Percentiles rank a stretch among this genome's conserved stretches.
phyloP scores from a whole-genome alignment of 2,888 invertebrate species.

The Scaptomyza caliginosa region DNA sequence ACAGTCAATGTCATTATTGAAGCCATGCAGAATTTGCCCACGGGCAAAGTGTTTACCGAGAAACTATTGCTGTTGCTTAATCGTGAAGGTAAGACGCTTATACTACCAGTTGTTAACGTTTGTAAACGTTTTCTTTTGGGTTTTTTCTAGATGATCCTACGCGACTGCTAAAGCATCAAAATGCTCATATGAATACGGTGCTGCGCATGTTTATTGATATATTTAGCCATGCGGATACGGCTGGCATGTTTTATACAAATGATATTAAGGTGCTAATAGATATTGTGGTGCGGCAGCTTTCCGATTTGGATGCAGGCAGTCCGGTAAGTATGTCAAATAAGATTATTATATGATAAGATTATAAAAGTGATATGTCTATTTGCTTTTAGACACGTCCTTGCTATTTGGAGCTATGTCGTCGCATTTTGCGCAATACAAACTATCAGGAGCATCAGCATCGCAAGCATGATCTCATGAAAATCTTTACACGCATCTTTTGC shows the following conservation, averaged over 20 bases:
- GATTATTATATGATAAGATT: too few species aligned
- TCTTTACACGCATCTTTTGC: conserved; percentile 94
- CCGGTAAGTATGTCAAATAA: conserved; percentile 85
- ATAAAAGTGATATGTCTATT: not conserved
- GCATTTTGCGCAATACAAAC: conserved; percentile 92
- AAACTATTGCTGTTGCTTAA: conserved; percentile 94
- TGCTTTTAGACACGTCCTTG: conserved; percentile 88
- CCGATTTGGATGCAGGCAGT: conserved; percentile 95
- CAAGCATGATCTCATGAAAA: conserved; percentile 91
- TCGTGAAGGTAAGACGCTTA: conserved; percentile 89
- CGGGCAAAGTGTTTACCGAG: conserved; percentile 95
- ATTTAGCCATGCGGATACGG: conserved; percentile 91
- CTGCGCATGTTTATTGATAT: conserved; percentile 95
- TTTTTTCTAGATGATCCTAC: conserved; percentile 93
- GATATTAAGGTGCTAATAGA: conserved; percentile 97
- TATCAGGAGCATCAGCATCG: conserved; percentile 92
- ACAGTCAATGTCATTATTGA: conserved; percentile 89
- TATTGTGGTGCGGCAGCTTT: conserved; percentile 94
- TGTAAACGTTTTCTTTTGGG: not conserved
- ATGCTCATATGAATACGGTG: conserved; percentile 92
- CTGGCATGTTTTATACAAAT: conserved; percentile 96
- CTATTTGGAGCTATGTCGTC: conserved; percentile 91
- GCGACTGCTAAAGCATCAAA: conserved; percentile 91
- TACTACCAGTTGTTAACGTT: too few species aligned
- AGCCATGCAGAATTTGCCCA: conserved; percentile 88